A percentile compares a stretch with the other conserved stretches of the same genome.
These are phyloP conservation scores for Xylota segnis DNA, from an alignment of 2,888 invertebrate genomes.

Conservation along the genomic window DNA sequence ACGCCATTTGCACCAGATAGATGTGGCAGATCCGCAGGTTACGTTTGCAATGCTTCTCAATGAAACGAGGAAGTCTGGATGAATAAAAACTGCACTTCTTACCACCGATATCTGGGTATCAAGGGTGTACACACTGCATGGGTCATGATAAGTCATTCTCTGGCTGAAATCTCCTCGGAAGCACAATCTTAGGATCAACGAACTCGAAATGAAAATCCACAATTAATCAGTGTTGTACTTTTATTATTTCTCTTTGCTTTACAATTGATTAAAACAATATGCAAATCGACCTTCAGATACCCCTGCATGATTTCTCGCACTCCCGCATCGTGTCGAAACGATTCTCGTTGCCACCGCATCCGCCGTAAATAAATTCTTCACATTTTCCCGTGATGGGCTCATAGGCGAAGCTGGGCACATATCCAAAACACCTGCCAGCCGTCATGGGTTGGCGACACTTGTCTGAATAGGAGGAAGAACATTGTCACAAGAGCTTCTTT, in stretches of 20 bases:
- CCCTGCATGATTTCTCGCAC: conserved; percentile 86
- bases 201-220: conserved; percentile 36
- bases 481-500: conserved; percentile 25
- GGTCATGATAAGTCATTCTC: neutral
- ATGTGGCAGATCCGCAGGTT: conserved; percentile 22
- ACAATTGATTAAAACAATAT: conserved; percentile 36
- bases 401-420: conserved; percentile 91
- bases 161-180: neutral
- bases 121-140: conserved; percentile 10
- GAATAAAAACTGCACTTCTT: neutral
- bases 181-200: conserved; percentile 48
- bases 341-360: conserved; percentile 91
- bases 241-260: conserved; percentile 9
- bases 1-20: conserved; percentile 41
- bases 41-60: conserved; percentile 22
- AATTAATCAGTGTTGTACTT: conserved; percentile 2
- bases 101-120: conserved; percentile 27
- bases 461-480: conserved; percentile 81
- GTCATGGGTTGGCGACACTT: conserved; percentile 88
- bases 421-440: conserved; percentile 90
- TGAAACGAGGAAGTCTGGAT: conserved; percentile 6
- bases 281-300: conserved; percentile 45
- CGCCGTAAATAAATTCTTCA: conserved; percentile 90
- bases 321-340: conserved; percentile 89
- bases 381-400: conserved; percentile 88